Evolutionary conservation across 2,797 vertebrate genomes (phyloP).

Genomic region (Cynopterus sphinx): DNA sequence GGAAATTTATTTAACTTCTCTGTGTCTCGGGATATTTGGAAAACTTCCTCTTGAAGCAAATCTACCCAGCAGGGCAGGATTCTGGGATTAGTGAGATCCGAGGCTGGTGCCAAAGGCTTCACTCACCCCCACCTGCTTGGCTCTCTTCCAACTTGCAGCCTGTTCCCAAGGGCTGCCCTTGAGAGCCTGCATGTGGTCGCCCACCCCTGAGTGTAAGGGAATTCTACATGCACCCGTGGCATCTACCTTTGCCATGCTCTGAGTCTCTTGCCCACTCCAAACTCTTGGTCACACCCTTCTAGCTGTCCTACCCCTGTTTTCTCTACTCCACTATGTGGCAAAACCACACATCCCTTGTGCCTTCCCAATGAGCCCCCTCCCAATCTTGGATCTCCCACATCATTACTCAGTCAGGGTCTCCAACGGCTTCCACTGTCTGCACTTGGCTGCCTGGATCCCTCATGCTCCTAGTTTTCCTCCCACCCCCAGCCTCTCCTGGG

Average conservation of each 20-base stretch:
- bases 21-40: background rate
- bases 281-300: background rate
- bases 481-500: background rate
- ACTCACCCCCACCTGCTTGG: background rate
- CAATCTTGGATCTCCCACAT: background rate
- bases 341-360: background rate
- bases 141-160: background rate
- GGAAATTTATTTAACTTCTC: background rate
- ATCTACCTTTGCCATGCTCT: background rate
- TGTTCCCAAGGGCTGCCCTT: background rate
- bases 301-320: background rate
- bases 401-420: background rate
- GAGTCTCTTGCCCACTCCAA: fast-evolving
- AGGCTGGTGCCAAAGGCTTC: background rate
- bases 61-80: no score
- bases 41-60: background rate
- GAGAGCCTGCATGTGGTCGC: background rate
- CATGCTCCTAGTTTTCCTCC: background rate
- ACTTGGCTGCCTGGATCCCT: background rate
- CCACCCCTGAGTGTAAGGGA: background rate
- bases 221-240: no score
- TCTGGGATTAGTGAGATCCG: background rate
- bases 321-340: background rate
- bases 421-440: background rate
- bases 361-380: background rate